These are phyloP conservation scores for Leptosomus discolor DNA, from an alignment of 2,113 vertebrate genomes.

Conservation along the genomic window DNA sequence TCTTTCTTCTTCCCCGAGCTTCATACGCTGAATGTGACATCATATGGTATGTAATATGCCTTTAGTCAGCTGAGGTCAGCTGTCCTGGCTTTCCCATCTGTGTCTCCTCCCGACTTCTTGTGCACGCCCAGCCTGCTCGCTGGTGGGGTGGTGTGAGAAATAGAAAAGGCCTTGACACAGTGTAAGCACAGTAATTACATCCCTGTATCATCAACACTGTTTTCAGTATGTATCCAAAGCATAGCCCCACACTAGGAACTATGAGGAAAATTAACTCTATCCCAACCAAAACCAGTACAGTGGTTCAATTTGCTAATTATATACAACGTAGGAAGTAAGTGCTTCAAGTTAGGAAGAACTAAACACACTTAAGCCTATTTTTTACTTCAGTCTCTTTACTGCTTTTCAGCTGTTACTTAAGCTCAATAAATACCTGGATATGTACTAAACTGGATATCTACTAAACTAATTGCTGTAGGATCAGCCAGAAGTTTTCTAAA, in stretches of 20 bases:
- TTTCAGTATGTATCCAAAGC: not conserved
- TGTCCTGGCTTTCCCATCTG: not conserved
- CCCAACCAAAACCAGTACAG: not conserved
- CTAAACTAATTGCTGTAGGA: not conserved
- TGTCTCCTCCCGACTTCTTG: not conserved
- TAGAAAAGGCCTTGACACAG: not conserved
- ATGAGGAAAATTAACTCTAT: not conserved
- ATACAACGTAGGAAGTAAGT: not conserved
- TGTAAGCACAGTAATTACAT: not conserved
- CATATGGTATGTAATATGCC: not conserved
- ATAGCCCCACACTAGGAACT: not conserved
- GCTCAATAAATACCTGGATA: not conserved
- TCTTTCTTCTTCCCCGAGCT: not conserved
- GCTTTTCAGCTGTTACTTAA: not conserved
- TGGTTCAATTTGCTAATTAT: not conserved
- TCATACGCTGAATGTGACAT: not conserved
- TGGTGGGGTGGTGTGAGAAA: not conserved
- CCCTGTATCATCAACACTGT: not conserved
- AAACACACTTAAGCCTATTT: not conserved
- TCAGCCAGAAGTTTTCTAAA: not conserved
- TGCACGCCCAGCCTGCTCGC: not conserved
- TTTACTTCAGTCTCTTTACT: not conserved
- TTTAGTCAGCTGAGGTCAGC: not conserved
- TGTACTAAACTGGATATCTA: not conserved
- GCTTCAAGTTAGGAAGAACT: not conserved